Evolutionary conservation across 2,797 vertebrate genomes (phyloP).

Genomic region (Bovichtus diacanthus): DNA sequence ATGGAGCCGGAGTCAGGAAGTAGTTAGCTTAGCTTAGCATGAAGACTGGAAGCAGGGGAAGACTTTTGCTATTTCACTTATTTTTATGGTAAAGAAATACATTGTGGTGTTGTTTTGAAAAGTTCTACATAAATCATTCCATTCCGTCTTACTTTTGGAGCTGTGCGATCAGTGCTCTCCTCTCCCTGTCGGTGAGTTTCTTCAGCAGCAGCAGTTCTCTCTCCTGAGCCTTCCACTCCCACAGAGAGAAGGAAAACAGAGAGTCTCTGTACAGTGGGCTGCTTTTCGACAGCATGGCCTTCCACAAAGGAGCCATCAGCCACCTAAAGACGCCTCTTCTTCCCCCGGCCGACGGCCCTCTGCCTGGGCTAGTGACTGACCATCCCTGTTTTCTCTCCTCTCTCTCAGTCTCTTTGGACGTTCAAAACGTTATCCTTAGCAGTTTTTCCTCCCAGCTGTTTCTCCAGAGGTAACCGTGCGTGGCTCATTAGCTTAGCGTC

Average conservation of each 20-base stretch:
- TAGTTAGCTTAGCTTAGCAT: not conserved
- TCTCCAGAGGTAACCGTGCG: not conserved
- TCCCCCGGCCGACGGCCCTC: conserved; percentile 9
- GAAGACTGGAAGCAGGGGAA: not conserved
- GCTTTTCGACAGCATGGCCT: conserved; percentile 85
- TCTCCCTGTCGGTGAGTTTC: conserved; percentile 80
- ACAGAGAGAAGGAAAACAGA: conserved; percentile 87
- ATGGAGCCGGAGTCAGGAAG: not conserved
- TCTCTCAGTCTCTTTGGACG: not conserved
- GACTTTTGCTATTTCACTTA: not conserved
- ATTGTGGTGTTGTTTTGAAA: not conserved
- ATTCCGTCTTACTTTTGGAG: conserved; percentile 80
- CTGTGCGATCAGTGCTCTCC: conserved; percentile 73
- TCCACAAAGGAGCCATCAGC: conserved; percentile 86
- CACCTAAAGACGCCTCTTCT: not conserved
- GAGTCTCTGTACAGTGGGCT: conserved; percentile 86
- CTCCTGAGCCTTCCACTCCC: conserved; percentile 85
- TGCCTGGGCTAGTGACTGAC: conserved; percentile 16
- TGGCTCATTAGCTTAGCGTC: conserved; percentile 35
- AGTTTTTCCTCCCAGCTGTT: not conserved
- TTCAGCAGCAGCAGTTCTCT: conserved; percentile 82
- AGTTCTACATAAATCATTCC: not conserved
- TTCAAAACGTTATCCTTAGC: not conserved
- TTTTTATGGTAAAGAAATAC: not conserved
- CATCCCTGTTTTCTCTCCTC: conserved; percentile 20